Evolutionary conservation across 1,140 invertebrate species (phyloP).

Genomic region (Anoplolepis gracilipes): DNA sequence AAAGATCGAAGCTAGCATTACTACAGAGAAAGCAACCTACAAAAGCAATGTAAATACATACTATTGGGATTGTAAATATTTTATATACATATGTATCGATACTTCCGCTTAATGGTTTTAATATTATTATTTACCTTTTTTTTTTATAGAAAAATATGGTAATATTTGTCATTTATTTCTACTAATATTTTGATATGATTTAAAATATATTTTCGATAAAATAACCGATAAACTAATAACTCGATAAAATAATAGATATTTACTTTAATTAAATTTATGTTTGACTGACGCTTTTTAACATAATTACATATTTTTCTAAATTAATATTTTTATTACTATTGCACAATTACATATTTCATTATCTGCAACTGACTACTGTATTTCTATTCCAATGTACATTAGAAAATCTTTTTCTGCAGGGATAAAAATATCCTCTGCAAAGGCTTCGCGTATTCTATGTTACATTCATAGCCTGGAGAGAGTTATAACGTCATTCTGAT

Average conservation of each 20-base stretch:
- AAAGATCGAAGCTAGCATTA: no score
- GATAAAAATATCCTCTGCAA: neutral
- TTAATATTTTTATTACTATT: neutral
- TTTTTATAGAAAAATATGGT: no score
- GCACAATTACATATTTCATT: neutral
- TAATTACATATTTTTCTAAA: neutral
- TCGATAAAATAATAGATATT: no score
- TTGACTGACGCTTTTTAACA: neutral
- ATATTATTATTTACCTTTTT: no score
- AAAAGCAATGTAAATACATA: no score
- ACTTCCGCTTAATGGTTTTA: no score
- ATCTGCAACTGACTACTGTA: neutral
- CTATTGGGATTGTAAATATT: no score
- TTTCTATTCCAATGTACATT: neutral
- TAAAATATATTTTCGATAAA: neutral
- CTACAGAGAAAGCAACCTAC: no score
- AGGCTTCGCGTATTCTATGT: neutral
- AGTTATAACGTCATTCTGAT: neutral
- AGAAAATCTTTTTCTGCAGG: neutral
- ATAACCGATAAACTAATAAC: no score
- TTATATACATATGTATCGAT: no score
- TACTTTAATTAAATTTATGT: slow-evolving; percentile 9
- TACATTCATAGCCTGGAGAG: neutral
- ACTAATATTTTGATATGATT: neutral
- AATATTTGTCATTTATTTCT: no score